A percentile compares a stretch with the other conserved stretches of the same genome.
Evolutionary conservation across 1,140 invertebrate species (phyloP).

Genomic region (Drosophila nigromelanica): DNA sequence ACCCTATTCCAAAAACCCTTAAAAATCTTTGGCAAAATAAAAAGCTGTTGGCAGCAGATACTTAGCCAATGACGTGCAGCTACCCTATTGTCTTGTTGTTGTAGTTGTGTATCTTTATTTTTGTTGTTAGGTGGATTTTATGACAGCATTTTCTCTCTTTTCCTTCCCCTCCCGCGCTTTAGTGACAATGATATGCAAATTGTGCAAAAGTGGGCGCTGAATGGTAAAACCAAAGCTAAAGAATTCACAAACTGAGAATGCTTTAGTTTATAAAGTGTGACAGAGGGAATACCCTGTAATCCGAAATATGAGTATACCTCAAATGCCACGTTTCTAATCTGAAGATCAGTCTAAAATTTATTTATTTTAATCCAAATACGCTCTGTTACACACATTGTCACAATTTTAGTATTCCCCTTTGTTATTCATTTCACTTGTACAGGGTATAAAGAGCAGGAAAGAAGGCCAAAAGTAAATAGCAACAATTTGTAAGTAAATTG

Average conservation of each 20-base stretch:
- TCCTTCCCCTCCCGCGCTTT: conserved; percentile 4
- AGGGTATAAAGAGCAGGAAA: conserved; percentile 9
- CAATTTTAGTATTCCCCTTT: not conserved
- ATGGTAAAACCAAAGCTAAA: conserved; percentile 28
- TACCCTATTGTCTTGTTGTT: conserved; percentile 15
- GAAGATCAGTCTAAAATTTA: not conserved
- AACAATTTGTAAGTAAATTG: conserved; percentile 72
- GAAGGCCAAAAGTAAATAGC: conserved; percentile 55
- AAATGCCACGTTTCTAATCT: no score
- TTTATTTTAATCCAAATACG: not conserved
- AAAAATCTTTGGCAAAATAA: conserved; percentile 3
- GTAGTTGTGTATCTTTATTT: conserved; percentile 19
- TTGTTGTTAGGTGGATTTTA: conserved; percentile 11
- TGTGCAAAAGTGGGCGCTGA: conserved; percentile 47
- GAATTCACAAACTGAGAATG: not conserved
- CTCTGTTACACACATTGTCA: not conserved
- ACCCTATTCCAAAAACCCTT: not conserved
- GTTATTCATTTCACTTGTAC: not conserved
- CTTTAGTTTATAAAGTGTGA: not conserved
- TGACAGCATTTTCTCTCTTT: conserved; percentile 1
- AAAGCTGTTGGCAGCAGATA: conserved; percentile 22
- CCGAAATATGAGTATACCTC: not conserved
- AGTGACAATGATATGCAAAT: conserved; percentile 75
- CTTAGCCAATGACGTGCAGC: conserved; percentile 40
- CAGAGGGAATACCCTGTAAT: not conserved